A percentile compares a stretch with the other conserved stretches of the same genome.
Conservation (phyloP, 1,140 invertebrate genomes). For the Andricus grossulariae region DNA sequence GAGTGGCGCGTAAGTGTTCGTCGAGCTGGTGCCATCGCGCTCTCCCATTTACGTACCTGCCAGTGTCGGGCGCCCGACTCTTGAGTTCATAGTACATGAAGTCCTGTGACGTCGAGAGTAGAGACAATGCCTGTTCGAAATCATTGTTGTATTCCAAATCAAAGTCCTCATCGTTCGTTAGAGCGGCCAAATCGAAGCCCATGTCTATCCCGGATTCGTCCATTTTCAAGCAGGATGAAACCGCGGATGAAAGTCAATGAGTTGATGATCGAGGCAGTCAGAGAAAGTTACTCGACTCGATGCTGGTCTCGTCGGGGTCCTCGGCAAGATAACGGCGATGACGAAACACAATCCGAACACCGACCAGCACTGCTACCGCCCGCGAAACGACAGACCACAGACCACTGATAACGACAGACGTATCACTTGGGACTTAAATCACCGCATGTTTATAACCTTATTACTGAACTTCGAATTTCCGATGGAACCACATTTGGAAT, state of each 20-base stretch:
- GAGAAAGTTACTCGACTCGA: constrained; percentile 5
- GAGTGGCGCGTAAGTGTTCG: constrained; percentile 24
- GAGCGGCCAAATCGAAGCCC: constrained; percentile 82
- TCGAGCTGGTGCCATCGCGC: constrained; percentile 16
- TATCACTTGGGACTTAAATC: constrained; percentile 26
- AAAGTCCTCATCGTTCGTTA: constrained; percentile 78
- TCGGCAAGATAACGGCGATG: constrained; percentile 16
- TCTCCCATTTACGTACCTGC: constrained; percentile 76
- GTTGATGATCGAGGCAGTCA: constrained; percentile 9
- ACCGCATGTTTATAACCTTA: constrained; percentile 7
- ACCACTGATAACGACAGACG: constrained; percentile 22
- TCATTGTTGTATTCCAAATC: constrained; percentile 65
- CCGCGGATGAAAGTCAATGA: not conserved
- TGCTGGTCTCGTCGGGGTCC: constrained; percentile 2
- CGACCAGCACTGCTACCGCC: constrained; percentile 14
- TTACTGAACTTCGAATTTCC: constrained; percentile 15
- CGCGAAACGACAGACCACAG: constrained; percentile 19
- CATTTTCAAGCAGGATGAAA: constrained; percentile 52
- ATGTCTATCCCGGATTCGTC: constrained; percentile 84
- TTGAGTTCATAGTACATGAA: constrained; percentile 84
- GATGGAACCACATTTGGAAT: constrained; percentile 18
- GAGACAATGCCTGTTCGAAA: constrained; percentile 64
- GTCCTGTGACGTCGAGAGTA: constrained; percentile 75
- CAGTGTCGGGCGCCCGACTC: constrained; percentile 78
- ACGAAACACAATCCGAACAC: constrained; percentile 15